Base-by-base conservation (phyloP, 2,113 vertebrate species). In the Dinomys branickii region DNA sequence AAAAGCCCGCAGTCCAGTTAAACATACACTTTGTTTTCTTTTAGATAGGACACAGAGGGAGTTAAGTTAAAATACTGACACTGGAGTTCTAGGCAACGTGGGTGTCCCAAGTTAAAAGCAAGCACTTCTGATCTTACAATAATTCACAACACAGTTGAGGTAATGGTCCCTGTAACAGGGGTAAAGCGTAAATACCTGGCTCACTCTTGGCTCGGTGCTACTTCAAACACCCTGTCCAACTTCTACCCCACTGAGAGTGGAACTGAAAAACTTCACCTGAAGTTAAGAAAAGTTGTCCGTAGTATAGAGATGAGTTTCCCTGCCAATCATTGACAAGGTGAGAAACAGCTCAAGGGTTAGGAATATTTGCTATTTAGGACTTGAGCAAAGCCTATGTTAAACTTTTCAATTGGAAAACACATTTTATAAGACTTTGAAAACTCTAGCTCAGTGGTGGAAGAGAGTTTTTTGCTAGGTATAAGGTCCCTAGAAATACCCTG, bases 31-130 rank as follows among this genome's bases (percentile, higher is more conserved):
- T 50, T 84, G 22, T n/a, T 44, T 95, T 85, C 78, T 73, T 92
- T 94, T 80, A 26, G 47, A 28, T 7, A 87, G 16, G 26, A 80
- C 47, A 93, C 81, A 59, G 50, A 61, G 47, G 67, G 52, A 54
- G 35, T 86, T 61, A 58, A 59, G n/a, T 87, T 80, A 90, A 92
- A 95, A 84, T 35, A 83, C 41, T 56, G 86, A 93, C 54, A 24
- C 35, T 54, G 41, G 80, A 69, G 54, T 19, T 83, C 65, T 71
- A 77, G 75, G 89, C 50, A 24, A 67, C 10, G 1, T 35, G 22
- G 11, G 41, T 71, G 30, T 65, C 33, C 91, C 26, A 63, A 73
- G 83, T 56, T 69, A 87, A 83, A 89, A 71, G 26, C n/a, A 61
- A 65, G 65, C 28, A 77, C 69, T 69, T 78, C 44, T 84, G 22